Base-by-base conservation (phyloP, 1,140 invertebrate species). In the Steinernema feltiae region DNA sequence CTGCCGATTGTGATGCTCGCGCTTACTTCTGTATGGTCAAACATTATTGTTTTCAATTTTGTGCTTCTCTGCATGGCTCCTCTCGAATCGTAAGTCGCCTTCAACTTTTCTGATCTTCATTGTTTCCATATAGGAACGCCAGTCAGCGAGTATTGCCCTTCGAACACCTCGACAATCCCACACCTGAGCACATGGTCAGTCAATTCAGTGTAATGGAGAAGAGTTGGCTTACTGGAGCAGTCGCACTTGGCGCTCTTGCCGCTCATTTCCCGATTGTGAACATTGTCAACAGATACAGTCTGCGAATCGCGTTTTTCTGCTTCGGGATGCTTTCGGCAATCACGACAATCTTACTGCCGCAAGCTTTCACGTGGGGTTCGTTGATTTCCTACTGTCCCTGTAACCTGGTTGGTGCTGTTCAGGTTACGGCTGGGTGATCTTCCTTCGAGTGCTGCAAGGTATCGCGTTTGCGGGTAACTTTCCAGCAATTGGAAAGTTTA, bases 181-280 rank as follows among this genome's bases (percentile, higher is more conserved):
- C 3, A 27, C 35, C 35, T 18, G 35, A 41, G 35, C 7, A 18
- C 35, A 41, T 41, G 35, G 35, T 41, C 7, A 41, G 35, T 18
- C 7, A 18, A 7, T 7, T 41, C 7, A 18, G 35, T 7, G 35
- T 18, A 18, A 41, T 41, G 35, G 35, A 41, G 35, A 41, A 41
- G 35, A 41, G 35, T 18, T 41, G 35, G 35, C 7, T 41, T 7
- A 76, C 53, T 15, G 24, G 72, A 0, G 75, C 48, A 2, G 53
- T 76, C 18, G 75, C 75, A 21, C 31, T 48, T 35, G 72, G 73
- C 0, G 75, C 75, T 29, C 31, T 76, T 0, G 32, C 76, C 17
- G 75, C 31, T 32, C 75, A 76, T 74, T 76, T 76, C 0, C 75
- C 74, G 17, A 72, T 76, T 29, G 75, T 76, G 32, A 32, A 46